Conservation (phyloP, 2,113 vertebrate genomes). For the Centrocercus urophasianus region DNA sequence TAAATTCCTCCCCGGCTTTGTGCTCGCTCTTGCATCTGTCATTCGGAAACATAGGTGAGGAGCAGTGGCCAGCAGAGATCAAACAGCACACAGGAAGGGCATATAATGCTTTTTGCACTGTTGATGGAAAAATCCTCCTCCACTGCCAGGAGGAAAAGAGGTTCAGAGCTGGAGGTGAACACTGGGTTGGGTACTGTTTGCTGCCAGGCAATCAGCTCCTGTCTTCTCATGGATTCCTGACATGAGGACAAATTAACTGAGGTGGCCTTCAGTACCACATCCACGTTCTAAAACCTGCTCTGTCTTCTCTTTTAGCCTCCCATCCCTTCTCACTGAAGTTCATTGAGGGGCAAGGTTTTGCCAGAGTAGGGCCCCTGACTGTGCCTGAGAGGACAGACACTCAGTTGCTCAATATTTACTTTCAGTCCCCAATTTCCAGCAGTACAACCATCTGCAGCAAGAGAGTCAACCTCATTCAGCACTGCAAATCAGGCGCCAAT, state of each 20-base stretch:
- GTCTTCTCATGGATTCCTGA: neutral
- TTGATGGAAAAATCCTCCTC: neutral
- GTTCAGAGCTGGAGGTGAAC: neutral
- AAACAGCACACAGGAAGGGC: neutral
- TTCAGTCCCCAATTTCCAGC: neutral
- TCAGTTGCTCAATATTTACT: neutral
- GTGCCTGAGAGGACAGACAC: neutral
- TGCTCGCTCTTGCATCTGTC: neutral
- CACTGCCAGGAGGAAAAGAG: neutral
- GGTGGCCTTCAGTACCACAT: neutral
- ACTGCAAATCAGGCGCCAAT: neutral
- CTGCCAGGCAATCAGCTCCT: neutral
- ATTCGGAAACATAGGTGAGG: neutral
- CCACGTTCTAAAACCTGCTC: neutral
- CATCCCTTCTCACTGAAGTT: neutral
- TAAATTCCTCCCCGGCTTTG: neutral
- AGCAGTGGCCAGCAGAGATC: neutral
- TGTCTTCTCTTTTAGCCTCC: neutral
- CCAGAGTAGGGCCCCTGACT: neutral
- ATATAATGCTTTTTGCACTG: neutral
- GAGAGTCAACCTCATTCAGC: neutral
- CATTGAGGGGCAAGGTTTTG: neutral
- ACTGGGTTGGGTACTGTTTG: fast-evolving
- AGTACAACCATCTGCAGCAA: neutral
- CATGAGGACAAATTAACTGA: neutral